Evolutionary conservation across 2,113 vertebrate species (phyloP).

Genomic region (Leptosomus discolor): DNA sequence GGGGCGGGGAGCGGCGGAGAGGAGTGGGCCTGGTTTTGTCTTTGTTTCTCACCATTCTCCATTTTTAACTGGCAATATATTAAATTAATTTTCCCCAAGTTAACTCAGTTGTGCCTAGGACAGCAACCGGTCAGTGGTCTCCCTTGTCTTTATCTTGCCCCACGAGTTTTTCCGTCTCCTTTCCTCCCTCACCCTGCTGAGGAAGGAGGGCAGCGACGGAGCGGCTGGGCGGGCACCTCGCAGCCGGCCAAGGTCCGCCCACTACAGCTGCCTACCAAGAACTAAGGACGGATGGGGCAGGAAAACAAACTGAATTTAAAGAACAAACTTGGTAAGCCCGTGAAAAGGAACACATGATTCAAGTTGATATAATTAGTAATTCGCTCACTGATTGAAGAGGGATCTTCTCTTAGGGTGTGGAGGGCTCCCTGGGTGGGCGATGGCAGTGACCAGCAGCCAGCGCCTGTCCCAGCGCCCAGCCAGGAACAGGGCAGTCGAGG

Average conservation of each 20-base stretch:
- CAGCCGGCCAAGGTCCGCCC: neutral
- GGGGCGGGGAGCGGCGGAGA: neutral
- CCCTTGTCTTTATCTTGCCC: neutral
- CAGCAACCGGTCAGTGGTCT: neutral
- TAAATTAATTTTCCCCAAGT: neutral
- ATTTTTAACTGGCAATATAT: neutral
- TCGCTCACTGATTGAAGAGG: neutral
- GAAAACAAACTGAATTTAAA: neutral
- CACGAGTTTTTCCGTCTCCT: neutral
- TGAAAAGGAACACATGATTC: neutral
- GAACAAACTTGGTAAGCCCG: neutral
- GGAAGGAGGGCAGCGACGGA: neutral
- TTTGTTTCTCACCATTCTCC: neutral
- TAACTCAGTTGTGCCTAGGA: neutral
- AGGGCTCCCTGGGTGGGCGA: neutral
- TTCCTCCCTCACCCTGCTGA: neutral
- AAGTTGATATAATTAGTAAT: neutral
- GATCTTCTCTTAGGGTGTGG: neutral
- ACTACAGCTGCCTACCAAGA: neutral
- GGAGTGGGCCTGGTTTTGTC: neutral
- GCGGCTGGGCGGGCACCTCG: rapidly evolving
- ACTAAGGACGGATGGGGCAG: neutral
- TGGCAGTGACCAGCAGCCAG: neutral
- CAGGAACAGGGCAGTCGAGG: neutral
- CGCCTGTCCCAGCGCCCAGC: too few species aligned